phyloP scores from a whole-genome alignment of 2,888 invertebrate species.

The Stomorhina lunata region DNA sequence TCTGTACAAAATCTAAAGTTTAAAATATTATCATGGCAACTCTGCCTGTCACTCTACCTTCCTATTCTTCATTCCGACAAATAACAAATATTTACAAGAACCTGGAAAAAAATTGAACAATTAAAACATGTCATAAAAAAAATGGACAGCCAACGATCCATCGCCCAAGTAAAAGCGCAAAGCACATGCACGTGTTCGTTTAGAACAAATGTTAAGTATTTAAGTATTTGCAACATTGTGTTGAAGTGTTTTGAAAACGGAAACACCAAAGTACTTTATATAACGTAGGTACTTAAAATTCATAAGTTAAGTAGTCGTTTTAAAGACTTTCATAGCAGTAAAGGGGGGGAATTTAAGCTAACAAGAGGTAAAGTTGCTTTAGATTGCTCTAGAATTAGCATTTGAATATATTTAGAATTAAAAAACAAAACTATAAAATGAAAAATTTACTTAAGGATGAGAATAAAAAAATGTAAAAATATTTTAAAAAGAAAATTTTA shows the following conservation, averaged over 20 bases:
- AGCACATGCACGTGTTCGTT: conserved; percentile 46
- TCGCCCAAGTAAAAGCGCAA: conserved; percentile 7
- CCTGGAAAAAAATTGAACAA: background rate
- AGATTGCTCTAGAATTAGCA: too few species aligned
- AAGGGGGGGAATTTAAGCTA: too few species aligned
- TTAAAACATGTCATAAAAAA: conserved; percentile 37
- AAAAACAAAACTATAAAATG: too few species aligned
- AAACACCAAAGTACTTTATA: conserved; percentile 44
- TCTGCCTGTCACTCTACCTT: background rate
- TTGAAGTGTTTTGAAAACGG: conserved; percentile 39
- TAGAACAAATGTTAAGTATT: conserved; percentile 17
- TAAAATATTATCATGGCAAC: background rate
- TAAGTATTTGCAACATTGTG: conserved; percentile 54
- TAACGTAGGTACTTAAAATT: conserved; percentile 53
- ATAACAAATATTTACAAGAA: too few species aligned
- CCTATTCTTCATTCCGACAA: too few species aligned
- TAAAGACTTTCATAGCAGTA: background rate
- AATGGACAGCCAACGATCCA: background rate
- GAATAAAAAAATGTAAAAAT: too few species aligned
- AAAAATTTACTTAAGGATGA: too few species aligned
- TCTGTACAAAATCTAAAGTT: too few species aligned
- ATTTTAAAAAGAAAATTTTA: too few species aligned
- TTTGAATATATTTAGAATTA: too few species aligned
- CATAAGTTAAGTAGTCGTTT: conserved; percentile 50
- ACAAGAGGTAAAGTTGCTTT: too few species aligned